Evolutionary conservation across 2,888 invertebrate genomes (phyloP).

Genomic region (Drosophila prostipennis): DNA sequence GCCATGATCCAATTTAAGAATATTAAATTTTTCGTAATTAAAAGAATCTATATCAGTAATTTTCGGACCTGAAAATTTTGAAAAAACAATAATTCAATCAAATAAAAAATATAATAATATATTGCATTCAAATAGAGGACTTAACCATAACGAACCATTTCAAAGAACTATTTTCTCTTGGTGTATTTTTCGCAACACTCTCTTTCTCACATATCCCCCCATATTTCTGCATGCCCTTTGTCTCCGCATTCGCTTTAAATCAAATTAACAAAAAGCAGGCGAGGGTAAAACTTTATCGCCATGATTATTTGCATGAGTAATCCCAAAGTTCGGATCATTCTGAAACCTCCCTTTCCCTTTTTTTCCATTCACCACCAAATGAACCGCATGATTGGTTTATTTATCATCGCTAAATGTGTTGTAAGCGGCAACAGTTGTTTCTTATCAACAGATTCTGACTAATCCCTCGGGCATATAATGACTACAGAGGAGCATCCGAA

Average conservation of each 20-base stretch:
- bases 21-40: too few relatives aligned
- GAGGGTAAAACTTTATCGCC: constrained; percentile 10
- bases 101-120: too few relatives aligned
- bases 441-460: constrained; percentile 24
- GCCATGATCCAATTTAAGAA: too few relatives aligned
- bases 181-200: constrained; percentile 12
- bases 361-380: constrained; percentile 2
- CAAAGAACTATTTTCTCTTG: constrained; percentile 3
- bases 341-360: constrained; percentile 13
- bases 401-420: constrained; percentile 8
- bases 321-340: constrained; percentile 14
- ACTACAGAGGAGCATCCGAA: neutral
- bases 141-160: too few relatives aligned
- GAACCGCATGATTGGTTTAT: constrained; percentile 4
- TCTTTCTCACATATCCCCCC: constrained; percentile 1
- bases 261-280: constrained; percentile 56
- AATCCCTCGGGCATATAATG: neutral
- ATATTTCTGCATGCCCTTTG: constrained; percentile 30
- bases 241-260: constrained; percentile 55
- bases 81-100: too few relatives aligned
- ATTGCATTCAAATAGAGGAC: too few relatives aligned
- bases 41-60: too few relatives aligned
- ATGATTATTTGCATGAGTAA: constrained; percentile 24
- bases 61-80: too few relatives aligned
- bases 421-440: constrained; percentile 16